A percentile compares a stretch with the other conserved stretches of the same genome.
phyloP scores from a whole-genome alignment of 2,888 invertebrate genomes.

The Drosophila nr. fundita region DNA sequence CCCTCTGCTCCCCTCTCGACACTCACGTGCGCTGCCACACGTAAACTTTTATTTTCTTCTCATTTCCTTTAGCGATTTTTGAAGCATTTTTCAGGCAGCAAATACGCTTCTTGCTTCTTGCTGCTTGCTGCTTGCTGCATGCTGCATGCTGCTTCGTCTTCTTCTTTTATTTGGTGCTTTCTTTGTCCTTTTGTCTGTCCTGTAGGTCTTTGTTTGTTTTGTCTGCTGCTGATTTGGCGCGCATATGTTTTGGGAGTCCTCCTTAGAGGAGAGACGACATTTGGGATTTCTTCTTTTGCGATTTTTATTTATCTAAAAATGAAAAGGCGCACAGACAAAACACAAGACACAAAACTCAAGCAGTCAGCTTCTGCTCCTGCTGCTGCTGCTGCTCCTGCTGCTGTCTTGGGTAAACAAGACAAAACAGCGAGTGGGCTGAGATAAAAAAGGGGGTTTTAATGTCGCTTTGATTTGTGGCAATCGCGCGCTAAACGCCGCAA shows the following conservation, averaged over 20 bases:
- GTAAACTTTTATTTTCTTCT: conserved; percentile 61
- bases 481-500: conserved; percentile 79
- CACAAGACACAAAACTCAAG: conserved; percentile 10
- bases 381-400: neutral
- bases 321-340: conserved; percentile 49
- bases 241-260: conserved; percentile 63
- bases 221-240: conserved; percentile 77
- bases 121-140: neutral
- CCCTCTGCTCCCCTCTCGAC: neutral
- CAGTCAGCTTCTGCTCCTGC: conserved; percentile 3
- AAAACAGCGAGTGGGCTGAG: neutral
- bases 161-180: conserved; percentile 56
- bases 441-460: conserved; percentile 51
- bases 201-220: conserved; percentile 74
- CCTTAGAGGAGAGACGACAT: conserved; percentile 36
- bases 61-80: conserved; percentile 56
- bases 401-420: conserved; percentile 30
- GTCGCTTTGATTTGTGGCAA: conserved; percentile 81
- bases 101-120: conserved; percentile 23
- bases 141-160: neutral
- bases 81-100: conserved; percentile 55
- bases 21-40: conserved; percentile 55
- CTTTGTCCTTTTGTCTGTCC: conserved; percentile 60
- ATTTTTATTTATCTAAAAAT: conserved; percentile 77
- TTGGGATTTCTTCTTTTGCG: conserved; percentile 62